Base-by-base conservation (phyloP, 1,140 invertebrate species). In the Idris sp. region DNA sequence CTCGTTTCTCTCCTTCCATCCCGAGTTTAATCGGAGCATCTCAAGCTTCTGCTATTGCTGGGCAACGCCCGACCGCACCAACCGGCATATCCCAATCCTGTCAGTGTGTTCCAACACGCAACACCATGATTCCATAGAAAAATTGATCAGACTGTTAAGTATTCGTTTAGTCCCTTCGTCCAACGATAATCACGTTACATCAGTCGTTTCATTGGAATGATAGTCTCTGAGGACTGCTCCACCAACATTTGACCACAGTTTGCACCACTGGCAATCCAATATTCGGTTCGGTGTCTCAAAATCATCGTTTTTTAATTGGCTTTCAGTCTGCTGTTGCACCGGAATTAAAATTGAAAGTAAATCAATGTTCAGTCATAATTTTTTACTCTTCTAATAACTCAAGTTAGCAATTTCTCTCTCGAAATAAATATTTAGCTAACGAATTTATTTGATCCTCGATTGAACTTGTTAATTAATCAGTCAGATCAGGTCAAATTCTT, bases 281-380 rank as follows among this genome's bases (percentile, higher is more conserved):
- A 4, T 35, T 35, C 19, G 28, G 18, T 28, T 56, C 51, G 26
- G 0, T 16, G 43, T 48, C 43, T 43, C 64, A 14, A 25, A 49
- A 49, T 9, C 31, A 9, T 58, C 28, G 53, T 51, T 65, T n/a
- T n/a, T n/a, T n/a, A n/a, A n/a, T n/a, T n/a, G n/a, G 33, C 0
- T 30, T 41, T 26, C 22, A 2, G 15, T 9, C 44, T 28, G 8
- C 11, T 18, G 33, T 41, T 40, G 10, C 26, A 22, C n/a, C 16
- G 5, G 18, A 48, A 67, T 56, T 67, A 25, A 67, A 67, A 67
- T 67, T 56, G n/a, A n/a, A n/a, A n/a, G n/a, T n/a, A n/a, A n/a
- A n/a, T n/a, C n/a, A n/a, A n/a, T n/a, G n/a, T n/a, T n/a, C n/a
- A n/a, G n/a, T n/a, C n/a, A n/a, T n/a, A n/a, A n/a, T n/a, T n/a